Percentiles rank a stretch among this genome's conserved stretches.
phyloP scores from a whole-genome alignment of 2,888 invertebrate species.

The Serrognathus titanus region DNA sequence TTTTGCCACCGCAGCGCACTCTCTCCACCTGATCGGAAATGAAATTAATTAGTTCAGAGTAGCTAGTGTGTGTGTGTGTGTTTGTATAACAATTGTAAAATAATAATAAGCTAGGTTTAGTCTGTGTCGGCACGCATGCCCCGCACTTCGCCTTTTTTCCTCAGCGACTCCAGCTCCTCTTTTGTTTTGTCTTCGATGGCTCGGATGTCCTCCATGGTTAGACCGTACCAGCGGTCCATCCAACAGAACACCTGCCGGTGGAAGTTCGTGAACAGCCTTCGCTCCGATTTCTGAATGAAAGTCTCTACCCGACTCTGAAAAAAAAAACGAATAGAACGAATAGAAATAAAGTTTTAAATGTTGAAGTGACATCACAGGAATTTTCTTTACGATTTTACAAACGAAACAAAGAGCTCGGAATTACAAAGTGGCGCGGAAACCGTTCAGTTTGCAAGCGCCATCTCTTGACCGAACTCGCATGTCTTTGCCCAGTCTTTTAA shows the following conservation, averaged over 20 bases:
- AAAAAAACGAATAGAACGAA: slow-evolving; percentile 26
- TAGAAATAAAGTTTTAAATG: too few species aligned
- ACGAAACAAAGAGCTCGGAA: too few species aligned
- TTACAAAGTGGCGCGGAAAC: too few species aligned
- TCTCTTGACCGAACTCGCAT: too few species aligned
- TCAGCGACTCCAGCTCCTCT: slow-evolving; percentile 84
- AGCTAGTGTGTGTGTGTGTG: not conserved
- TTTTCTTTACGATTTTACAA: too few species aligned
- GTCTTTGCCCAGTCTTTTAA: too few species aligned
- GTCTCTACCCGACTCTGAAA: slow-evolving; percentile 83
- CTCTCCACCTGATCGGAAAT: not conserved
- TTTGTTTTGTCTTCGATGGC: slow-evolving; percentile 94
- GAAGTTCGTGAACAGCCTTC: slow-evolving; percentile 95
- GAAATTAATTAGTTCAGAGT: not conserved
- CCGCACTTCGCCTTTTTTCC: slow-evolving; percentile 82
- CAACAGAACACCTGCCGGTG: slow-evolving; percentile 99
- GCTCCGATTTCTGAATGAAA: slow-evolving; percentile 90
- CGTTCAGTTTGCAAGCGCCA: too few species aligned
- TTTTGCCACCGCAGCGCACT: not conserved
- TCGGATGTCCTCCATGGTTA: slow-evolving; percentile 98
- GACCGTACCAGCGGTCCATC: slow-evolving; percentile 96
- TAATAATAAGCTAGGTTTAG: slow-evolving; percentile 46
- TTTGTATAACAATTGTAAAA: slow-evolving; percentile 2
- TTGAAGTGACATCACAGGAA: too few species aligned
- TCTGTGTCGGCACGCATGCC: slow-evolving; percentile 86